Evolutionary conservation across 2,888 invertebrate genomes (phyloP), one percentile per base, ranked within the genome.

Genomic region (Monoplex corrugatus): DNA sequence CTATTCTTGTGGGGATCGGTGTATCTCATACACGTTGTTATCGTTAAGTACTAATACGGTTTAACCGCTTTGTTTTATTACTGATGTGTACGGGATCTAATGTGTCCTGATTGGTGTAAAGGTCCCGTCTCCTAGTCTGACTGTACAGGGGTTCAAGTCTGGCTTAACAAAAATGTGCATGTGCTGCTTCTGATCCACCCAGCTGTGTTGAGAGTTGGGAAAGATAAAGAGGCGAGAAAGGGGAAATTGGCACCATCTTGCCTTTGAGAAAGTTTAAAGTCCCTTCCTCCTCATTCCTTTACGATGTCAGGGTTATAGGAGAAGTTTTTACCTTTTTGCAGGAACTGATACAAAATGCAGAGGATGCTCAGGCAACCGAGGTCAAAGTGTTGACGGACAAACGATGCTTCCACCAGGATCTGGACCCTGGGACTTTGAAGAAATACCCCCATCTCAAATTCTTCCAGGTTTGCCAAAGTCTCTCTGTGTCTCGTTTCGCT

Each of bases 291-390:
- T 10, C 5, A 28, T 5, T 10, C 19, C 8, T 5, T 5, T 5
- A 68, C 28, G 28, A n/a, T 16, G 13, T 68, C 68, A n/a, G 19
- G 28, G 68, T 28, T 2, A 2, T 28, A 72, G 32, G 23, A 32
- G 10, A 72, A 28, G 43, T 84, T 19, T 35, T 43, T 6, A 2
- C 57, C 23, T 43, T 28, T n/a, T 19, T 68, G 13, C 50, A 87
- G 87, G 87, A 82, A 28, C 32, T 87, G 87, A 87, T 87, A 28
- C 87, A 87, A 32, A 87, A 87, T 38, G 87, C 87, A 2, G 87
- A 87, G 32, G 87, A 87, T 82, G 87, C 87, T n/a, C 63, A 82
- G 28, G 87, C 87, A 6, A 40, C 50, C 8, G 45, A 13, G 23
- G 82, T 87, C n/a, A 87, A 87, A 32, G 45, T 87, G 32, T 32